Evolutionary conservation across 2,797 vertebrate species (phyloP).

Genomic region (Ambastaia sidthimunki): DNA sequence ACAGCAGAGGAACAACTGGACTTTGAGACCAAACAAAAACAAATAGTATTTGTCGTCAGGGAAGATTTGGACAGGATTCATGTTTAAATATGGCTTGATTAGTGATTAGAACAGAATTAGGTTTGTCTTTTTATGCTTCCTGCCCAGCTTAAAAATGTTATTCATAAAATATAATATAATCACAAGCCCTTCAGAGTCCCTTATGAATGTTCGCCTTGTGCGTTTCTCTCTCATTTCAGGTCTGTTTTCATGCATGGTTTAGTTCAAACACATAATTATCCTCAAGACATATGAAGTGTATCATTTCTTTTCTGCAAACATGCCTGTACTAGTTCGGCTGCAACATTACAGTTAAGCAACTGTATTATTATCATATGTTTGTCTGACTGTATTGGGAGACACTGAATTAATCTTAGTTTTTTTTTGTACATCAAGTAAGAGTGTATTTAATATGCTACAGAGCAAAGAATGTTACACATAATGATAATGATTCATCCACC

Average conservation of each 20-base stretch:
- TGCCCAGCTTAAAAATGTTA: not conserved
- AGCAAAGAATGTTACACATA: too few species aligned
- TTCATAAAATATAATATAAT: conserved; percentile 14
- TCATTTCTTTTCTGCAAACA: conserved; percentile 37
- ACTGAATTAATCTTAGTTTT: not conserved
- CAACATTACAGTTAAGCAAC: conserved; percentile 20
- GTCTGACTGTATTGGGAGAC: conserved; percentile 4
- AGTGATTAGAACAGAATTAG: not conserved
- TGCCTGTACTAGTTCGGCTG: conserved; percentile 38
- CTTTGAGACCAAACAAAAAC: conserved; percentile 74
- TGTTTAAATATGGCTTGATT: conserved; percentile 7
- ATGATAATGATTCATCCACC: too few species aligned
- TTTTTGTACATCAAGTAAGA: not conserved
- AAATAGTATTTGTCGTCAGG: conserved; percentile 7
- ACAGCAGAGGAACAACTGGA: conserved; percentile 64
- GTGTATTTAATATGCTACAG: too few species aligned
- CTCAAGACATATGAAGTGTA: conserved; percentile 16
- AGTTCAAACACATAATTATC: conserved; percentile 53
- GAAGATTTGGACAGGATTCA: conserved; percentile 50
- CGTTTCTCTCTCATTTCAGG: not conserved
- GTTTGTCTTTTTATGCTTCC: conserved; percentile 6
- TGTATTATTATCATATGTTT: conserved; percentile 10
- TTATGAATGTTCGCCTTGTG: not conserved
- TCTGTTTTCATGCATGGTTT: conserved; percentile 34
- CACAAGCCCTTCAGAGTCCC: conserved; percentile 46